Percentiles rank a stretch among this genome's conserved stretches.
Conservation (phyloP, 2,888 invertebrate species). For the Caenorhabditis panamensis region DNA sequence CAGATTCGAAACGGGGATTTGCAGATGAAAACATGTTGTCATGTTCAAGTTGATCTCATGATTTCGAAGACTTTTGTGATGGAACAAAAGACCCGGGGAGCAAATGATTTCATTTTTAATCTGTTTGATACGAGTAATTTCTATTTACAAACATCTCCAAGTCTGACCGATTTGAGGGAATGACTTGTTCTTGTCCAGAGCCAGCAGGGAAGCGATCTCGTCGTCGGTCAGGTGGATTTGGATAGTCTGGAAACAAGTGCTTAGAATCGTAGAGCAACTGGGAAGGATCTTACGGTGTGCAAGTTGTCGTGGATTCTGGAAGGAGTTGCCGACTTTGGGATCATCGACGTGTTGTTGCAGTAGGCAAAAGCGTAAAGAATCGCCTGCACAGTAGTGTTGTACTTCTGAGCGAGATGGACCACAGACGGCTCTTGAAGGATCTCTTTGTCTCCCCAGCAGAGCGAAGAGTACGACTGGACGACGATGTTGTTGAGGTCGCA, state of each 20-base stretch:
- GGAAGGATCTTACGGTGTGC: constrained; percentile 55
- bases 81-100: no score
- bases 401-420: constrained; percentile 84
- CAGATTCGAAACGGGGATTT: background rate
- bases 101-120: no score
- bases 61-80: no score
- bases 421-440: constrained; percentile 85
- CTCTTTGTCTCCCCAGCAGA: constrained; percentile 79
- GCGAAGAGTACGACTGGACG: constrained; percentile 82
- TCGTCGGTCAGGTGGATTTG: constrained; percentile 57
- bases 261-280: no score
- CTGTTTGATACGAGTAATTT: background rate
- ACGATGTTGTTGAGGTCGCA: constrained; percentile 81
- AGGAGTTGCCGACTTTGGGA: constrained; percentile 71
- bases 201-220: constrained; percentile 54
- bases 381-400: constrained; percentile 81
- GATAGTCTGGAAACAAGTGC: constrained; percentile 44
- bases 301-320: constrained; percentile 69
- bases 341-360: constrained; percentile 64
- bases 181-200: constrained; percentile 56
- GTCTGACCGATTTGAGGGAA: constrained; percentile 65
- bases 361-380: constrained; percentile 71
- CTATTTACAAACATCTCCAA: constrained; percentile 57
- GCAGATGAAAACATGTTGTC: no score
- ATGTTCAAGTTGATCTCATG: no score